These are phyloP conservation scores for Streblospio benedicti DNA, from an alignment of 1,140 invertebrate species.

Conservation along the genomic window DNA sequence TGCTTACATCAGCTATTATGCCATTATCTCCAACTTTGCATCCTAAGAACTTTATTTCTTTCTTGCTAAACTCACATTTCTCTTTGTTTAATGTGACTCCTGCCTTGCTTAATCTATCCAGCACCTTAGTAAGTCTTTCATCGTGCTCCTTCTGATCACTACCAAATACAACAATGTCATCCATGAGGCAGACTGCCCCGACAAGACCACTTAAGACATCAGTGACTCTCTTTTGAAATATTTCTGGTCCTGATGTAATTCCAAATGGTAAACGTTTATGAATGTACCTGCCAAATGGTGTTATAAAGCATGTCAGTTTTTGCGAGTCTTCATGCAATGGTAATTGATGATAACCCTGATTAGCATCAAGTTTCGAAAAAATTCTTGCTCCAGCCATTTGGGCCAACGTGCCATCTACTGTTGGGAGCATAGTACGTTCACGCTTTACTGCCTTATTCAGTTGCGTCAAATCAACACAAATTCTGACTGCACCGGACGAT, in stretches of 20 bases:
- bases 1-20: slow-evolving; percentile 34
- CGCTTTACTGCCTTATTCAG: slow-evolving; percentile 22
- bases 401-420: slow-evolving; percentile 25
- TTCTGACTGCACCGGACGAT: slow-evolving; percentile 14
- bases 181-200: slow-evolving; percentile 38
- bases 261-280: slow-evolving; percentile 23
- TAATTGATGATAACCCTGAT: slow-evolving; percentile 24
- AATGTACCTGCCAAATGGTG: slow-evolving; percentile 22
- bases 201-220: slow-evolving; percentile 33
- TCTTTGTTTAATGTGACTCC: slow-evolving; percentile 39
- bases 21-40: slow-evolving; percentile 17
- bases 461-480: slow-evolving; percentile 24
- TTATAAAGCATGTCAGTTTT: slow-evolving; percentile 23
- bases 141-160: neutral
- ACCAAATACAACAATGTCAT: slow-evolving; percentile 17
- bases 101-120: slow-evolving; percentile 29
- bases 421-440: slow-evolving; percentile 21
- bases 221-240: slow-evolving; percentile 33
- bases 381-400: slow-evolving; percentile 22
- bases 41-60: neutral
- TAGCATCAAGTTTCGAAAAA: slow-evolving; percentile 23
- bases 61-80: slow-evolving; percentile 21
- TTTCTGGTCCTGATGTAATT: slow-evolving; percentile 20
- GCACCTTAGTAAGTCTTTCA: slow-evolving; percentile 22
- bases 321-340: slow-evolving; percentile 18